phyloP scores from a whole-genome alignment of 1,140 invertebrate species.

The Anoplophora glabripennis region DNA sequence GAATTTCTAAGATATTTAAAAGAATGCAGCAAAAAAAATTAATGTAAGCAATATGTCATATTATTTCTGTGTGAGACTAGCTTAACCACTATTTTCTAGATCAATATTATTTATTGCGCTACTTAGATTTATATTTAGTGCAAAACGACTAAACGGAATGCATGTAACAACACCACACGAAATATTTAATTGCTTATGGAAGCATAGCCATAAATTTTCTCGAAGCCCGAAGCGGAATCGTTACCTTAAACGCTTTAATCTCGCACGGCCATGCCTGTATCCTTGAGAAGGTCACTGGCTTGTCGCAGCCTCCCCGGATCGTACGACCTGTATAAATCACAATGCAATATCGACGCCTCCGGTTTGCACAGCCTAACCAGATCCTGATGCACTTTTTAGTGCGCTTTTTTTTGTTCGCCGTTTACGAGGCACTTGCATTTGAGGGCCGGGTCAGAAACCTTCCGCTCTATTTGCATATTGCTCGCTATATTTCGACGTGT shows the following conservation, averaged over 20 bases:
- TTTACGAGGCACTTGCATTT: slow-evolving; percentile 7
- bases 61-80: too few relatives aligned
- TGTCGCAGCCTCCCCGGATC: slow-evolving; percentile 33
- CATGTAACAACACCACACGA: neutral
- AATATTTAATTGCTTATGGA: too few relatives aligned
- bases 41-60: too few relatives aligned
- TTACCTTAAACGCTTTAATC: neutral
- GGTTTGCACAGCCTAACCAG: slow-evolving; percentile 33
- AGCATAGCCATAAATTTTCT: too few relatives aligned
- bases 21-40: too few relatives aligned
- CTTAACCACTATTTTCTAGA: too few relatives aligned
- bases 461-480: slow-evolving; percentile 14
- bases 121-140: neutral
- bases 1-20: too few relatives aligned
- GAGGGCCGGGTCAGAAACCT: slow-evolving; percentile 12
- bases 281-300: slow-evolving; percentile 41
- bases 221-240: too few relatives aligned
- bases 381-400: slow-evolving; percentile 23
- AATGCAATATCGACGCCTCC: slow-evolving; percentile 37
- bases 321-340: slow-evolving; percentile 39
- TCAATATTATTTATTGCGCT: slow-evolving; percentile 1
- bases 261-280: slow-evolving; percentile 21
- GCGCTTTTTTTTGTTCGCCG: slow-evolving; percentile 6
- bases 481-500: slow-evolving; percentile 2
- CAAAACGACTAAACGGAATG: neutral